Evolutionary conservation across 2,797 vertebrate genomes (phyloP).

Genomic region (Malurus splendens): DNA sequence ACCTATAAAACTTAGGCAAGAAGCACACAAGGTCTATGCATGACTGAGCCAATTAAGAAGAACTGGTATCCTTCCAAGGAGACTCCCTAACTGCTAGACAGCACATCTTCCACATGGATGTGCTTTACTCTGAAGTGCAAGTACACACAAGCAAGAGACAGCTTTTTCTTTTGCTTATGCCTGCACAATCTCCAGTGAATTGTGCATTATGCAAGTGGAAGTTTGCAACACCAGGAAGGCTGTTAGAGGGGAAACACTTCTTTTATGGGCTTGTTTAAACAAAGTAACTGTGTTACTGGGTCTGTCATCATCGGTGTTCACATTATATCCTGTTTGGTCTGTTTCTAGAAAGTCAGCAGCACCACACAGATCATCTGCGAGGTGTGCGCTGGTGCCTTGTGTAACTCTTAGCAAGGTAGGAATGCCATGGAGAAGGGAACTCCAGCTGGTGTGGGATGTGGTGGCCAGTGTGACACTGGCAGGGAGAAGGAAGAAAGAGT

Average conservation of each 20-base stretch:
- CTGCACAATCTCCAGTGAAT: not conserved
- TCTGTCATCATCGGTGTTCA: constrained; percentile 16
- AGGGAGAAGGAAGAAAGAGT: not conserved
- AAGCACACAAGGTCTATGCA: not conserved
- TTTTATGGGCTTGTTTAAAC: constrained; percentile 26
- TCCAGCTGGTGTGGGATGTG: not conserved
- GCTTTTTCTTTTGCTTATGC: not conserved
- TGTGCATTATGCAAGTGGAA: not conserved
- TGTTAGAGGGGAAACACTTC: not conserved
- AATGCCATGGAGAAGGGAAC: not conserved
- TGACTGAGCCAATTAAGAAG: not conserved
- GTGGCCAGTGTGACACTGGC: not conserved
- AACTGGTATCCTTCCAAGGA: not conserved
- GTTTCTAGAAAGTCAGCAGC: not conserved
- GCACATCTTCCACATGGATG: not conserved
- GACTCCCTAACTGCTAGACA: not conserved
- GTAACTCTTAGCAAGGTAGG: not conserved
- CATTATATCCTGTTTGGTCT: not conserved
- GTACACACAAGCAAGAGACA: not conserved
- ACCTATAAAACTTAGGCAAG: not conserved
- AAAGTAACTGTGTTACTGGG: constrained; percentile 7
- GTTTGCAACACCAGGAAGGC: not conserved
- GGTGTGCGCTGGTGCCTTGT: not conserved
- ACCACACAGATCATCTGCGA: not conserved
- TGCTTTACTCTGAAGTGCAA: not conserved